phyloP scores from a whole-genome alignment of 2,888 invertebrate genomes.

The Chydorus sphaericus region DNA sequence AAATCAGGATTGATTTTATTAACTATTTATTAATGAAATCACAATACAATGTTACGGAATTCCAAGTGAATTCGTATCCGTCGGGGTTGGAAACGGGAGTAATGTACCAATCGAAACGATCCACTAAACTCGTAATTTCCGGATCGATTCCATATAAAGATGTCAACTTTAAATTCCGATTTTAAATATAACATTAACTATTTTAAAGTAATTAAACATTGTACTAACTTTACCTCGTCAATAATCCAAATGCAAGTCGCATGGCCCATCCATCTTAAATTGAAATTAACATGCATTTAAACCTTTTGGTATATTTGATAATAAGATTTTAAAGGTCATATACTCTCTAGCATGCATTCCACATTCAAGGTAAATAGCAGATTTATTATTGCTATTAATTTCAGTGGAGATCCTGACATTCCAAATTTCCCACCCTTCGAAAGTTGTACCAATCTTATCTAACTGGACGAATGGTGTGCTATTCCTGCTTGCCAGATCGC shows the following conservation, averaged over 20 bases:
- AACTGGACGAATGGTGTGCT: background rate
- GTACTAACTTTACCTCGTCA: constrained; percentile 8
- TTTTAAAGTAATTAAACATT: background rate
- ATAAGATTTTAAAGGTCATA: no score
- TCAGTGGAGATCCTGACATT: background rate
- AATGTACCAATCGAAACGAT: constrained; percentile 28
- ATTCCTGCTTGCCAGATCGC: no score
- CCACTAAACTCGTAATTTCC: constrained; percentile 21
- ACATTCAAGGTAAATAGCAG: constrained; percentile 13
- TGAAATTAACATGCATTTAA: no score
- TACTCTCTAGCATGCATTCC: constrained; percentile 15
- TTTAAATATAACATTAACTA: background rate
- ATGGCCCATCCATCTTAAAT: constrained; percentile 33
- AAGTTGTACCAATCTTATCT: background rate
- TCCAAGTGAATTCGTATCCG: constrained; percentile 28
- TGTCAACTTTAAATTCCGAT: background rate
- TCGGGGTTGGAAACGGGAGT: constrained; percentile 30
- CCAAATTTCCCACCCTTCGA: background rate
- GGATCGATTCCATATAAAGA: constrained; percentile 1
- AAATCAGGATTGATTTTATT: background rate
- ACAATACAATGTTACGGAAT: constrained; percentile 1
- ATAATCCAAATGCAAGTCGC: constrained; percentile 22
- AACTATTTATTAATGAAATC: background rate
- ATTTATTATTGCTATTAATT: background rate
- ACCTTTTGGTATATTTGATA: no score